Evolutionary conservation across 1,140 invertebrate genomes (phyloP), one percentile per base, ranked within the genome.

Genomic region (Idris sp.): DNA sequence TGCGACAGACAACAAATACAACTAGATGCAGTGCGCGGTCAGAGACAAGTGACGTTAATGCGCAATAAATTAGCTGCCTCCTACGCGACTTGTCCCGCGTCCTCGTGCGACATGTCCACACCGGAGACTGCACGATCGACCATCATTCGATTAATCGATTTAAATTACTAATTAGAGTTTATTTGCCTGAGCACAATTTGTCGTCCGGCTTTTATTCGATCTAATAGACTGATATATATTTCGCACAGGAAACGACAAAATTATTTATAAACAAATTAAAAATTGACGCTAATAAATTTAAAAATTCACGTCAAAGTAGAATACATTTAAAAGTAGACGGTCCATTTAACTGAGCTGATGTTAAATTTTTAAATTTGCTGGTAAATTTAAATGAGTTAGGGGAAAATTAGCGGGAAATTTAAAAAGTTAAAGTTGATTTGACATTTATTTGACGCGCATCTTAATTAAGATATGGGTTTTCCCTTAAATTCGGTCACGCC

Each of bases 51-150:
- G 84, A 84, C 84, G 81, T 84, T 86, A 30, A 30, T 30, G 80
- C 74, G 81, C 82, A 81, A 84, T 86, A 84, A 85, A 86, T 86
- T 85, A 85, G 79, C 77, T 67, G 71, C 77, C 83, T 80, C 84
- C 82, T 76, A 84, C 84, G 43, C 82, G 73, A 25, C 61, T 64
- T 54, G 40, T 41, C 49, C 53, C 40, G 75, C 40, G 67, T 58
- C 65, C 59, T 73, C 75, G 69, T 65, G 62, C 64, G 67, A 46
- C 67, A 56, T 51, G 48, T 62, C 62, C 49, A 25, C 33, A 31
- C 43, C 33, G 58, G 40, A 58, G 51, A 44, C 64, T 26, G 4
- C 10, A 31, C 48, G 73, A 64, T 69, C 40, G 38, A 35, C 51
- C 48, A 59, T 64, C 28, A 56, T 65, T 65, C 59, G 73, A 65